Conservation (phyloP, 2,888 invertebrate species). For the Sepiola atlantica region DNA sequence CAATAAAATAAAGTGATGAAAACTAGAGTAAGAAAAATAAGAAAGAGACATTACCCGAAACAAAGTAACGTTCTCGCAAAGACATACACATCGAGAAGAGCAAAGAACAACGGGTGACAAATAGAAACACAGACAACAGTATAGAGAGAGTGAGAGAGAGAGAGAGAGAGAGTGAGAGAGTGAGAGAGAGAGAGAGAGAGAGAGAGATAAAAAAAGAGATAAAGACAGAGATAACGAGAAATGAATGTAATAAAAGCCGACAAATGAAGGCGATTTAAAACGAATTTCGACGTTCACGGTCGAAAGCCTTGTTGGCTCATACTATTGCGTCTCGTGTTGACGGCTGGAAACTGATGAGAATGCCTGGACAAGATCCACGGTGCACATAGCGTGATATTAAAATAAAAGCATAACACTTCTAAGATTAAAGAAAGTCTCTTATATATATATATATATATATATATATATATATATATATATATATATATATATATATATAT, state of each 20-base stretch:
- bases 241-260: background rate
- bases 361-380: background rate
- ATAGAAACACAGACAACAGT: background rate
- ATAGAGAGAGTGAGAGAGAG: background rate
- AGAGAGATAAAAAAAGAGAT: background rate
- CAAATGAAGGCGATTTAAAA: background rate
- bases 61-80: no score
- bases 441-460: no score
- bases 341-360: background rate
- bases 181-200: background rate
- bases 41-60: no score
- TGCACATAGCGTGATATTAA: slow-evolving; percentile 16
- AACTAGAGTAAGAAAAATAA: no score
- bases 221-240: background rate
- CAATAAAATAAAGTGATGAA: no score
- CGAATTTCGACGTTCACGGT: background rate
- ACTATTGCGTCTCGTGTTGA: background rate
- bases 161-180: background rate
- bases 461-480: no score
- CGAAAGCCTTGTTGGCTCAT: background rate
- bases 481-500: no score
- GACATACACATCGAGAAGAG: no score
- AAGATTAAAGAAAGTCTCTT: background rate
- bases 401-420: background rate
- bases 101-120: background rate